Conservation (phyloP, 2,888 invertebrate species). For the Crocallis elinguaria region DNA sequence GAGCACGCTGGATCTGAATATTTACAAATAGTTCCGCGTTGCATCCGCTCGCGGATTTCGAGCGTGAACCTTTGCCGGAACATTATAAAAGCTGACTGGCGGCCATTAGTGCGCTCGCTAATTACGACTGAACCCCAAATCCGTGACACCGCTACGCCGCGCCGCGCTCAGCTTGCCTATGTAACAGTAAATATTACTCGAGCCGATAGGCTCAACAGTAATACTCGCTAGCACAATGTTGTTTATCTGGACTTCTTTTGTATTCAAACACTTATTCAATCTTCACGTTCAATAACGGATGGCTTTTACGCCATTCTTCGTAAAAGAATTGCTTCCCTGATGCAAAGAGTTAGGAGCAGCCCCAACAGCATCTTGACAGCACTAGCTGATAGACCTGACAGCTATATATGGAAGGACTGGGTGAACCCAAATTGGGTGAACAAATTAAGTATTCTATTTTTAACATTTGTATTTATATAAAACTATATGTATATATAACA, state of each 20-base stretch:
- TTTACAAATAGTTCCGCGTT: slow-evolving; percentile 46
- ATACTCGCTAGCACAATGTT: slow-evolving; percentile 14
- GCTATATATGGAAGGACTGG: too few relatives aligned
- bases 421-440: too few relatives aligned
- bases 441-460: too few relatives aligned
- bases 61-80: slow-evolving; percentile 46
- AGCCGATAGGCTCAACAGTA: slow-evolving; percentile 5
- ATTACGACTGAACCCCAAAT: slow-evolving; percentile 64
- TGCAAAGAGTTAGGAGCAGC: too few relatives aligned
- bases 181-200: slow-evolving; percentile 25
- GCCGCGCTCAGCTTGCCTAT: slow-evolving; percentile 17
- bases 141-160: slow-evolving; percentile 32
- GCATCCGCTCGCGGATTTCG: slow-evolving; percentile 45
- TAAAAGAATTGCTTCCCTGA: too few relatives aligned
- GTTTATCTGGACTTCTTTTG: neutral
- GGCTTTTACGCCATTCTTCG: too few relatives aligned
- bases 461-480: too few relatives aligned
- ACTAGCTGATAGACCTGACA: too few relatives aligned
- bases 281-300: too few relatives aligned
- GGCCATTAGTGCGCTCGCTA: slow-evolving; percentile 66
- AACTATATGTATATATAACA: too few relatives aligned
- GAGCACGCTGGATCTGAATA: slow-evolving; percentile 43
- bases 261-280: too few relatives aligned
- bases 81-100: slow-evolving; percentile 56
- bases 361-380: too few relatives aligned